These are phyloP conservation scores for Turdus rufiventris DNA, from an alignment of 2,113 vertebrate genomes.

Conservation along the genomic window DNA sequence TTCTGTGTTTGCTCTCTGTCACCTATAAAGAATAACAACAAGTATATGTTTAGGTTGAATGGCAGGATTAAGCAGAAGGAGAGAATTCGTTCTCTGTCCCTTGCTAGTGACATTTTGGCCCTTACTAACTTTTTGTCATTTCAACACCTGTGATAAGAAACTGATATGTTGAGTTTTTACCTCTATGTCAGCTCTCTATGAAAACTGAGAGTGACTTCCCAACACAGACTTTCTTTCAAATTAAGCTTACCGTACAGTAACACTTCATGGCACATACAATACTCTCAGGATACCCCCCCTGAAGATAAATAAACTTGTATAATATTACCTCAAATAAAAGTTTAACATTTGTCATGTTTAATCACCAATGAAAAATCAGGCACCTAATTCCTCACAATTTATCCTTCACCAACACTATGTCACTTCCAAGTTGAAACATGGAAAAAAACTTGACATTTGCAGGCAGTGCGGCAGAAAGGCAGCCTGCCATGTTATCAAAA, in stretches of 20 bases:
- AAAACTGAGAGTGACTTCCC: neutral
- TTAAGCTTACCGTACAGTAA: neutral
- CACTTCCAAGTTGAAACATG: conserved; percentile 54
- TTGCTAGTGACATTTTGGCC: neutral
- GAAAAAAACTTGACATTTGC: conserved; percentile 41
- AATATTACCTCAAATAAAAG: conserved; percentile 40
- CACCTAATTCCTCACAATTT: conserved; percentile 48
- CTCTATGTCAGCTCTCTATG: neutral
- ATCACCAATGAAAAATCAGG: conserved; percentile 59
- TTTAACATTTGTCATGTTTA: conserved; percentile 60
- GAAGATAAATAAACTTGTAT: conserved; percentile 52
- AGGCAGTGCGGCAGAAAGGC: conserved; percentile 59
- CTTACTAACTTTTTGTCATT: neutral
- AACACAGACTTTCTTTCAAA: neutral
- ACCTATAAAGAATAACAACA: neutral
- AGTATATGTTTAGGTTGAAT: neutral
- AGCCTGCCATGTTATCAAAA: conserved; percentile 64
- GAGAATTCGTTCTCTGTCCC: neutral
- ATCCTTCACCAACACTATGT: conserved; percentile 50
- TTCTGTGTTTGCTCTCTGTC: neutral
- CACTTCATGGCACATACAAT: neutral
- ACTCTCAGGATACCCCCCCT: neutral
- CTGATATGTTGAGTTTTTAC: neutral
- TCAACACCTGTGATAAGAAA: neutral
- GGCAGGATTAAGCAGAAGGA: neutral